A percentile compares a stretch with the other conserved stretches of the same genome.
phyloP scores from a whole-genome alignment of 2,888 invertebrate species.

The Eristalis arbustorum region DNA sequence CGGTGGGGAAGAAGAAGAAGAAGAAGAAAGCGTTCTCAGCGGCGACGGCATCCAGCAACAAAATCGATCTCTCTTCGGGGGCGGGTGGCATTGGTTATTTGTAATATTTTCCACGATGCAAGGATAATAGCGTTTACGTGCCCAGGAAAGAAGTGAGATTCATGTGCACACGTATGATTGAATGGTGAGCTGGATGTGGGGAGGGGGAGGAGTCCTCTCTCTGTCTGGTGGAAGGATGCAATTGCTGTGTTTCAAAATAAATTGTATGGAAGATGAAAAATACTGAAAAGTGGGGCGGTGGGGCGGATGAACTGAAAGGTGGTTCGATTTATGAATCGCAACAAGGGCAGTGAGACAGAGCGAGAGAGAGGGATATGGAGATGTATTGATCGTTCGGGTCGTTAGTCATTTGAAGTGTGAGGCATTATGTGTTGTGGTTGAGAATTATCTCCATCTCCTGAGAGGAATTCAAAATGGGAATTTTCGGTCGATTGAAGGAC shows the following conservation, averaged over 20 bases:
- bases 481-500: too few species aligned
- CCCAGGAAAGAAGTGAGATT: slow-evolving; percentile 22
- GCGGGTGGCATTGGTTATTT: slow-evolving; percentile 34
- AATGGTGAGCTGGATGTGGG: not conserved
- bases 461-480: too few species aligned
- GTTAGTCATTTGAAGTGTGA: slow-evolving; percentile 13
- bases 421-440: not conserved
- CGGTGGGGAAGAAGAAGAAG: not conserved
- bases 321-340: slow-evolving; percentile 42
- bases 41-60: not conserved
- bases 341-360: not conserved
- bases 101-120: slow-evolving; percentile 40
- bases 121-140: slow-evolving; percentile 56
- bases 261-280: slow-evolving; percentile 42
- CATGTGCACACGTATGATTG: slow-evolving; percentile 1
- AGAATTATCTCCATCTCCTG: too few species aligned
- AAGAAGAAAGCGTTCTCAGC: not conserved
- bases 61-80: slow-evolving; percentile 30
- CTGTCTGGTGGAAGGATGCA: slow-evolving; percentile 5
- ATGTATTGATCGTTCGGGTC: slow-evolving; percentile 8
- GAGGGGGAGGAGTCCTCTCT: not conserved
- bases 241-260: slow-evolving; percentile 37
- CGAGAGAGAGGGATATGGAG: slow-evolving; percentile 4
- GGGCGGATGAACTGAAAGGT: not conserved
- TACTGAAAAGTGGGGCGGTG: not conserved